Evolutionary conservation across 2,797 vertebrate genomes (phyloP), one percentile per base, ranked within the genome.

Genomic region (Lutjanus campechanus): DNA sequence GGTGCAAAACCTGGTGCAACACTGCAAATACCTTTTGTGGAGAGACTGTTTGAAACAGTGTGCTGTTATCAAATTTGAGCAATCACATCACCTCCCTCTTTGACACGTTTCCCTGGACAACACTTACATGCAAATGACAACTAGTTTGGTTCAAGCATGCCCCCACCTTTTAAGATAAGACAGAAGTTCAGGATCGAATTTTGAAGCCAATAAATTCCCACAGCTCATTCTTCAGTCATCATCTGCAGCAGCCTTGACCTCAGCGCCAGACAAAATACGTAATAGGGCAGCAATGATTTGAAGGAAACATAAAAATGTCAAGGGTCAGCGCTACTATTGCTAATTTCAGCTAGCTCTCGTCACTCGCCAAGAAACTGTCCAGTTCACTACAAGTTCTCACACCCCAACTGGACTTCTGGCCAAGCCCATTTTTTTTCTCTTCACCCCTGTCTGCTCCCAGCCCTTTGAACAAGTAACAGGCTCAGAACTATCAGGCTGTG

Each of bases 381-480:
- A 76, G 67, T 63, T 82, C 49, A 50, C 74, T 60, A 61, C 61
- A 76, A 73, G 76, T 85, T 86, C 83, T 83, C 76, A 85, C 70
- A 76, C 55, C 58, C 36, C 55, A 53, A 25, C 51, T 64, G 0
- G 1, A 72, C 50, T 65, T 69, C 43, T 61, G 59, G 77, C 81
- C 43, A n/a, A 75, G 43, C 54, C 10, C 1, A 0, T 55, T 71
- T 62, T 20, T 25, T 75, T 80, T 79, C 65, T 64, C 49, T 49
- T 70, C 63, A 47, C 19, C 51, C 69, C 54, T 22, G 40, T 62
- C 77, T 61, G 69, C 54, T 83, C 75, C 41, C 72, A 29, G 60
- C 69, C 60, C 60, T 16, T 50, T 16, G 3, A 75, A 81, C 54
- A 72, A 60, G 67, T 53, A 60, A 74, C 75, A 61, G 70, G 59